Conservation (phyloP, 2,113 vertebrate genomes). For the Lagopus leucura region DNA sequence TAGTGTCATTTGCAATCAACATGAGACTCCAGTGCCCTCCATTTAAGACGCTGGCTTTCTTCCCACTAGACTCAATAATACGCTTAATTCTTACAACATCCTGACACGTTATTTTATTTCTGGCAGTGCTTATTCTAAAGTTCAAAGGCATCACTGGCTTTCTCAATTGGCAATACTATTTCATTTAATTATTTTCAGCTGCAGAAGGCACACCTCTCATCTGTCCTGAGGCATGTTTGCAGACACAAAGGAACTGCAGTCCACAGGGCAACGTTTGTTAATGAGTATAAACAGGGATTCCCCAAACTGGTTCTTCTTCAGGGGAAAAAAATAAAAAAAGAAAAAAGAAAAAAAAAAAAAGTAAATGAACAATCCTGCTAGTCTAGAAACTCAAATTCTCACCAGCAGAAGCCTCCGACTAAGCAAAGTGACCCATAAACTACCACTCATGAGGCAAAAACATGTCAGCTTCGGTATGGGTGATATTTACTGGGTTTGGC, state of each 20-base stretch:
- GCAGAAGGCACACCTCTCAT: neutral
- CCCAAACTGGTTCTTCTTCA: neutral
- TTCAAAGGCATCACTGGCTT: conserved; percentile 27
- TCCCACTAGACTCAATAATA: conserved; percentile 19
- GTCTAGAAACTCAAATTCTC: neutral
- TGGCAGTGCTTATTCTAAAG: conserved; percentile 23
- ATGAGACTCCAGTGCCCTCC: neutral
- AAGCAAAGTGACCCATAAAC: neutral
- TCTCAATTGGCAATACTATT: neutral
- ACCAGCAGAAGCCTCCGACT: neutral
- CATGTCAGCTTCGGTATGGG: neutral
- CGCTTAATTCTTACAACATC: conserved; percentile 34
- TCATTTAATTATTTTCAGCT: conserved; percentile 28
- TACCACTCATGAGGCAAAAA: neutral
- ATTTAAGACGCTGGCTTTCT: neutral
- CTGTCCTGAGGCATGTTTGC: neutral
- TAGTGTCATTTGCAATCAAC: conserved; percentile 19
- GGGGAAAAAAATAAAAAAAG: neutral
- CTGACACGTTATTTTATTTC: conserved; percentile 37
- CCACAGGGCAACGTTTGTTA: neutral
- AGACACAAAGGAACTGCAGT: neutral
- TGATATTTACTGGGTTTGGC: neutral
- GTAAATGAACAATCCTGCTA: neutral
- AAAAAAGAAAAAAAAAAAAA: neutral
- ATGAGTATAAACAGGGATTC: neutral